Percentiles rank a stretch among this genome's conserved stretches.
Evolutionary conservation across 2,797 vertebrate genomes (phyloP).

Genomic region (Tarsius wallacei): DNA sequence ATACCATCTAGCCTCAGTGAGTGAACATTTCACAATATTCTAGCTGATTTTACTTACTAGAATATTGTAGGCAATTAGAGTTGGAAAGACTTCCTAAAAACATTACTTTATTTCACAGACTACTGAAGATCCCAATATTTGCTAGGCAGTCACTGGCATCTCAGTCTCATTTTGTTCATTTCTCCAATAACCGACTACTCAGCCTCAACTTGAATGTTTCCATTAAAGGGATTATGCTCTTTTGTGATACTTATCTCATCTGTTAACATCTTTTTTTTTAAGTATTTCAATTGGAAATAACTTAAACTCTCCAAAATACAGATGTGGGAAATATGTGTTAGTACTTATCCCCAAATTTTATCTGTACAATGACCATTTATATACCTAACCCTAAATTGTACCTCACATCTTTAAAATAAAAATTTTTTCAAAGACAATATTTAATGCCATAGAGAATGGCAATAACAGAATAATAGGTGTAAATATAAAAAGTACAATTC

Average conservation of each 20-base stretch:
- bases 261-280: conserved; percentile 7
- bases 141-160: neutral
- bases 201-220: neutral
- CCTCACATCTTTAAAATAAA: too few species aligned
- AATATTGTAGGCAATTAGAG: neutral
- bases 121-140: neutral
- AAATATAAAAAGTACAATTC: neutral
- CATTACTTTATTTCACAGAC: conserved; percentile 32
- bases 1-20: neutral
- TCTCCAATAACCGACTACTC: neutral
- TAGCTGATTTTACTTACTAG: conserved; percentile 34
- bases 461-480: neutral
- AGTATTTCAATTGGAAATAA: neutral
- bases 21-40: conserved; percentile 1
- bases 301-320: neutral
- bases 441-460: neutral
- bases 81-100: neutral
- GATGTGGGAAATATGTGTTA: neutral
- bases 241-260: neutral
- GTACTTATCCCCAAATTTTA: neutral
- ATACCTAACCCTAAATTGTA: too few species aligned
- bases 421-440: neutral
- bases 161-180: neutral
- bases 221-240: neutral
- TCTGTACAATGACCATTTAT: too few species aligned